Evolutionary conservation across 2,888 invertebrate species (phyloP).

Genomic region (Torymus auratus): DNA sequence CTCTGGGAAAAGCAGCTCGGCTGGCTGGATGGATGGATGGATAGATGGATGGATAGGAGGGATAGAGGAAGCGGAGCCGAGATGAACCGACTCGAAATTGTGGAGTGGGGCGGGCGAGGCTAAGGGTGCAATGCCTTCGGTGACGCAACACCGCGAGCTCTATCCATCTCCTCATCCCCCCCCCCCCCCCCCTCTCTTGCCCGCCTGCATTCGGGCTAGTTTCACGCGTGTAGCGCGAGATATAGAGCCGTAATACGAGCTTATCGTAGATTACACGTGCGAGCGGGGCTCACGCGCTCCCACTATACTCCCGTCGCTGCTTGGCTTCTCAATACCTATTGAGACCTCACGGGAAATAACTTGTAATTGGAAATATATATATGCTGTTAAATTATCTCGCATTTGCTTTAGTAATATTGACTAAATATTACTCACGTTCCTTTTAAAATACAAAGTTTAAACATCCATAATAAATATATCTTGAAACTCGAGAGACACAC

Average conservation of each 20-base stretch:
- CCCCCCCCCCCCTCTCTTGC: not conserved
- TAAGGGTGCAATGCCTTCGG: not conserved
- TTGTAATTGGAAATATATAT: constrained; percentile 38
- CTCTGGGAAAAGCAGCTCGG: not conserved
- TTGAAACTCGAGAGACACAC: no score
- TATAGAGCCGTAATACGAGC: constrained; percentile 51
- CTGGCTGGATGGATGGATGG: constrained; percentile 42
- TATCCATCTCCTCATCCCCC: not conserved
- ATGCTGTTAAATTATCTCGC: constrained; percentile 28
- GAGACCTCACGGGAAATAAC: constrained; percentile 8
- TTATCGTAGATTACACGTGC: constrained; percentile 56
- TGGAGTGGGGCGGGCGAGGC: constrained; percentile 53
- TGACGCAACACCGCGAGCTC: constrained; percentile 18
- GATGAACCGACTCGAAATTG: constrained; percentile 55
- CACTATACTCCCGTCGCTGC: no score
- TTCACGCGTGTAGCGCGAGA: constrained; percentile 43
- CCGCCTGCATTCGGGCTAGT: constrained; percentile 28
- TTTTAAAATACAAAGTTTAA: no score
- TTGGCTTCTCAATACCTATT: constrained; percentile 3
- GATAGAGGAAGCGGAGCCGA: not conserved
- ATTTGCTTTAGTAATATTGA: constrained; percentile 6
- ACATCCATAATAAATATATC: no score
- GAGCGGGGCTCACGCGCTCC: not conserved
- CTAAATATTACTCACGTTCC: not conserved
- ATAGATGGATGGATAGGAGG: constrained; percentile 31